Conservation (phyloP, 2,888 invertebrate species). For the Idaea biselata region DNA sequence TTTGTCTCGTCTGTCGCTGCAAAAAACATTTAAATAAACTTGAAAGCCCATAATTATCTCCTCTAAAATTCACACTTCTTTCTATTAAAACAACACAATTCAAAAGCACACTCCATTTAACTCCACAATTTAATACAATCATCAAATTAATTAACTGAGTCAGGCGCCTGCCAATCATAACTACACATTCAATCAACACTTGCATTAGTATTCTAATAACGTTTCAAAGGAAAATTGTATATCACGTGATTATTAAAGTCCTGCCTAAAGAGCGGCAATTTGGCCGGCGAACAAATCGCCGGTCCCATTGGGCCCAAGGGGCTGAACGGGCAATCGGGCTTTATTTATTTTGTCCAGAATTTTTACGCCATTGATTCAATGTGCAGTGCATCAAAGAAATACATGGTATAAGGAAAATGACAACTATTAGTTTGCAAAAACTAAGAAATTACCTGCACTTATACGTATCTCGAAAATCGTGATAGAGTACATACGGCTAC, state of each 20-base stretch:
- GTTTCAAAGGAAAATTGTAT: conserved; percentile 71
- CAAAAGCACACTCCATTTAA: not conserved
- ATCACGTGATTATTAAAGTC: conserved; percentile 76
- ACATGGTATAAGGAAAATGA: not conserved
- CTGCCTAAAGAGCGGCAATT: conserved; percentile 72
- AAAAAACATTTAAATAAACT: too few relatives aligned
- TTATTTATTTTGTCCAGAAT: conserved; percentile 54
- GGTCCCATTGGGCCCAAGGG: conserved; percentile 57
- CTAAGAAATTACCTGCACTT: too few relatives aligned
- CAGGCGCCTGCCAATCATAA: conserved; percentile 30
- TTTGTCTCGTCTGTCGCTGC: too few relatives aligned
- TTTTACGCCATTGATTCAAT: conserved; percentile 27
- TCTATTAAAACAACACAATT: not conserved
- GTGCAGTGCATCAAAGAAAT: conserved; percentile 18
- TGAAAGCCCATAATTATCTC: too few relatives aligned
- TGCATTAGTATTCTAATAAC: conserved; percentile 62
- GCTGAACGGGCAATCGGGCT: conserved; percentile 38
- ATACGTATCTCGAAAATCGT: too few relatives aligned
- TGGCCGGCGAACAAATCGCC: conserved; percentile 66
- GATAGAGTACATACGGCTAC: too few relatives aligned
- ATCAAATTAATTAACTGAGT: conserved; percentile 12
- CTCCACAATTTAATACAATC: not conserved
- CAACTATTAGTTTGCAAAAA: too few relatives aligned
- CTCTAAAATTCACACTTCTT: too few relatives aligned
- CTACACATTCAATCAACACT: conserved; percentile 56